These are phyloP conservation scores for Philaethria dido DNA, from an alignment of 2,888 invertebrate species.

Conservation along the genomic window DNA sequence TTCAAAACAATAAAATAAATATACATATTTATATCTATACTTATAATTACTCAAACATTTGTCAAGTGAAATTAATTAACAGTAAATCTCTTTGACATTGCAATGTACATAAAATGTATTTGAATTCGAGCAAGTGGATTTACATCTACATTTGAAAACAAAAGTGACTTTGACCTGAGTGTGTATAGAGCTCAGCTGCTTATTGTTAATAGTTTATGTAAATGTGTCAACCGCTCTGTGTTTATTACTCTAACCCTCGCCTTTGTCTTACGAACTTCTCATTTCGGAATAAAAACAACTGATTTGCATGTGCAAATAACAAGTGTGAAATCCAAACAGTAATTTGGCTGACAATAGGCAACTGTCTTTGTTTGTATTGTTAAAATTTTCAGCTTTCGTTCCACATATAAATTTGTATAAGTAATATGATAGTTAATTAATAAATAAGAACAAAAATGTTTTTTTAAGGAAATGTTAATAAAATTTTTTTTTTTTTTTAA, in stretches of 20 bases:
- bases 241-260: slow-evolving; percentile 47
- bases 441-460: too few relatives aligned
- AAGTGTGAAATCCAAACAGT: slow-evolving; percentile 79
- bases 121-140: slow-evolving; percentile 34
- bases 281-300: slow-evolving; percentile 71
- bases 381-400: neutral
- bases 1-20: too few relatives aligned
- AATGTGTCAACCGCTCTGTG: slow-evolving; percentile 54
- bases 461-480: too few relatives aligned
- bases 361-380: slow-evolving; percentile 56
- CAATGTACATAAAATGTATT: slow-evolving; percentile 36
- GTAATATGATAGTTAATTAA: too few relatives aligned
- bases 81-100: slow-evolving; percentile 39
- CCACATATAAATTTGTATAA: too few relatives aligned
- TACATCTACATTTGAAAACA: slow-evolving; percentile 10
- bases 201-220: slow-evolving; percentile 80
- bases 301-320: slow-evolving; percentile 83
- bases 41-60: neutral
- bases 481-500: neutral
- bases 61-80: neutral
- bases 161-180: slow-evolving; percentile 31
- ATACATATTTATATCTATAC: neutral
- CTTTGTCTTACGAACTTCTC: slow-evolving; percentile 50
- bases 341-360: slow-evolving; percentile 78
- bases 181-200: slow-evolving; percentile 66